These are phyloP conservation scores for Criorhina ranunculi DNA, from an alignment of 2,888 invertebrate species.

Conservation along the genomic window DNA sequence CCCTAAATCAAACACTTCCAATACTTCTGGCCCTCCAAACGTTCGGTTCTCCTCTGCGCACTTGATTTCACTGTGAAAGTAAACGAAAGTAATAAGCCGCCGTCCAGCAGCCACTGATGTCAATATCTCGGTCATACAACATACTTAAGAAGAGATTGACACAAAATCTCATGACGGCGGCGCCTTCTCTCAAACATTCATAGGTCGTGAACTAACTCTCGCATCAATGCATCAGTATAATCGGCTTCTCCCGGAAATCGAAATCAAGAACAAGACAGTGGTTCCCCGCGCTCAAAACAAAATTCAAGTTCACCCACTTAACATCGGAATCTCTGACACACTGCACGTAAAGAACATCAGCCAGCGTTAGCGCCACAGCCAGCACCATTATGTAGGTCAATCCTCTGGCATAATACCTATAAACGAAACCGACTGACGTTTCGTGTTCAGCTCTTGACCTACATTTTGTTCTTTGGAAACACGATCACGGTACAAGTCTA, in stretches of 20 bases:
- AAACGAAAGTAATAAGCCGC: constrained; percentile 43
- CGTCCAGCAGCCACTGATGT: background rate
- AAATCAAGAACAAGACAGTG: constrained; percentile 39
- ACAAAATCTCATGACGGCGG: constrained; percentile 30
- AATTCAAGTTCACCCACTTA: constrained; percentile 72
- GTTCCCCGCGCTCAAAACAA: constrained; percentile 12
- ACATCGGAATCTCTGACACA: constrained; percentile 24
- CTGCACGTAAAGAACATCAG: constrained; percentile 27
- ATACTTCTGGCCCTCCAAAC: background rate
- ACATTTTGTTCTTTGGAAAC: constrained; percentile 50
- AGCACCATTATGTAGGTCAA: constrained; percentile 55
- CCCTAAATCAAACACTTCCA: background rate
- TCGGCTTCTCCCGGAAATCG: constrained; percentile 63
- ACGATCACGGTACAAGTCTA: constrained; percentile 43
- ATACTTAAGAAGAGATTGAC: constrained; percentile 1
- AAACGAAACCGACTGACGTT: constrained; percentile 48
- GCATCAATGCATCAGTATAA: constrained; percentile 35
- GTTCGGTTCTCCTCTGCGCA: constrained; percentile 1
- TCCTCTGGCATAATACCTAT: constrained; percentile 30
- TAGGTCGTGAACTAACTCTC: constrained; percentile 49
- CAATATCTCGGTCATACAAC: constrained; percentile 22
- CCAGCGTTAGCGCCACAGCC: constrained; percentile 29
- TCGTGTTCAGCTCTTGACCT: constrained; percentile 72
- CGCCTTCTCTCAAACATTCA: constrained; percentile 25
- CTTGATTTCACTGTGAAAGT: constrained; percentile 24